A percentile compares a stretch with the other conserved stretches of the same genome.
phyloP scores from a whole-genome alignment of 2,113 vertebrate genomes.

The Myrmecophaga tridactyla region DNA sequence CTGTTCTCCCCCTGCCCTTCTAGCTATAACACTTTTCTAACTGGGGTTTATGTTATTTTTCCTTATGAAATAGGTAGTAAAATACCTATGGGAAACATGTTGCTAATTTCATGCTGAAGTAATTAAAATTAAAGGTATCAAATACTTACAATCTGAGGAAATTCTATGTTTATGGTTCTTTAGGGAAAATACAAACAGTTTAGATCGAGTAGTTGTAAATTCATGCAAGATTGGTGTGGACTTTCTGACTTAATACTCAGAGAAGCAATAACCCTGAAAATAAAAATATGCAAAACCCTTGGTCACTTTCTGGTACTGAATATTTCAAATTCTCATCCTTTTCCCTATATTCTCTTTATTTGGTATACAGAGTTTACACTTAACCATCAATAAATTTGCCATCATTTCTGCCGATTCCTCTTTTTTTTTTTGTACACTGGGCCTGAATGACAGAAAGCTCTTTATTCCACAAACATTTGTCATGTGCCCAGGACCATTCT shows the following conservation, averaged over 20 bases:
- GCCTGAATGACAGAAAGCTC: background rate
- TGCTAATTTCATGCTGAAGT: background rate
- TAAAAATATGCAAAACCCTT: rapidly evolving
- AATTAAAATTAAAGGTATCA: slow-evolving; percentile 20
- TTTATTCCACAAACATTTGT: background rate
- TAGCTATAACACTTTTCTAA: background rate
- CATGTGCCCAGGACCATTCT: background rate
- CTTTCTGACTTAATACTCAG: background rate
- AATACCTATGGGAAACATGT: background rate
- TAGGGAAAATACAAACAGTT: background rate
- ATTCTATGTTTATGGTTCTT: background rate
- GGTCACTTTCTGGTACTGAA: background rate
- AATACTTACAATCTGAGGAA: background rate
- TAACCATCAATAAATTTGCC: background rate
- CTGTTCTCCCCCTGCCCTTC: background rate
- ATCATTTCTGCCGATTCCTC: background rate
- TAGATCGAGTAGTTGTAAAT: background rate
- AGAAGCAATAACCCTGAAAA: background rate
- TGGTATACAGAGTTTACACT: background rate
- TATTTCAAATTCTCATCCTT: background rate
- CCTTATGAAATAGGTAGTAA: background rate
- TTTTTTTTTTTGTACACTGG: background rate
- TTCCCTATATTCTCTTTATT: background rate
- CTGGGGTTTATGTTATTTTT: background rate
- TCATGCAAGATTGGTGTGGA: background rate